Conservation (phyloP, 2,797 vertebrate species). For the Sebastes hopkinsi region DNA sequence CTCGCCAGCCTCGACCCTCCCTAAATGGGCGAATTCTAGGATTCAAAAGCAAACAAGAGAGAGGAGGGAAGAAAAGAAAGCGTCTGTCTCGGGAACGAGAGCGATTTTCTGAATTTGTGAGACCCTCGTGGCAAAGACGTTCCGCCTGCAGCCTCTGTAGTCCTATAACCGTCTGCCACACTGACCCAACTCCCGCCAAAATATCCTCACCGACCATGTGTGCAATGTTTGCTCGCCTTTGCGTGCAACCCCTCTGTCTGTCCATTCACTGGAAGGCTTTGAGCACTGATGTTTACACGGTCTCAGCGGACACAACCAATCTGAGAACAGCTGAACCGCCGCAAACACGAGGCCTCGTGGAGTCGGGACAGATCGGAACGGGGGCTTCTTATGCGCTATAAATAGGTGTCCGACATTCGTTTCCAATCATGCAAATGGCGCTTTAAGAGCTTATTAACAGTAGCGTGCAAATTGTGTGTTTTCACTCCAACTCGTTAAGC, state of each 20-base stretch:
- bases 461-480: not conserved
- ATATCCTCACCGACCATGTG: conserved; percentile 5
- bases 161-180: conserved; percentile 44
- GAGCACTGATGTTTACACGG: conserved; percentile 39
- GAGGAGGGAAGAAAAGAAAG: conserved; percentile 1
- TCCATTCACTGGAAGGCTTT: conserved; percentile 35
- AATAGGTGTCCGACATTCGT: conserved; percentile 54
- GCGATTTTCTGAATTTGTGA: conserved; percentile 16
- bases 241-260: conserved; percentile 31
- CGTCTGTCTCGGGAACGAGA: not conserved
- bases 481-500: not conserved
- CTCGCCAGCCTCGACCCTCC: not conserved
- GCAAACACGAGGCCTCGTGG: conserved; percentile 31
- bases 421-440: conserved; percentile 27
- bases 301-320: conserved; percentile 47
- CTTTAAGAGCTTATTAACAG: conserved; percentile 1
- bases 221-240: conserved; percentile 15
- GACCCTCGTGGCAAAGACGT: conserved; percentile 13
- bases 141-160: not conserved
- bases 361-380: conserved; percentile 25
- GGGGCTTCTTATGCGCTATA: conserved; percentile 41
- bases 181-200: conserved; percentile 57
- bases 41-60: conserved; percentile 32
- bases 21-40: not conserved
- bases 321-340: conserved; percentile 54